A percentile compares a stretch with the other conserved stretches of the same genome.
phyloP scores from a whole-genome alignment of 2,888 invertebrate species.

The Tinea pellionella region DNA sequence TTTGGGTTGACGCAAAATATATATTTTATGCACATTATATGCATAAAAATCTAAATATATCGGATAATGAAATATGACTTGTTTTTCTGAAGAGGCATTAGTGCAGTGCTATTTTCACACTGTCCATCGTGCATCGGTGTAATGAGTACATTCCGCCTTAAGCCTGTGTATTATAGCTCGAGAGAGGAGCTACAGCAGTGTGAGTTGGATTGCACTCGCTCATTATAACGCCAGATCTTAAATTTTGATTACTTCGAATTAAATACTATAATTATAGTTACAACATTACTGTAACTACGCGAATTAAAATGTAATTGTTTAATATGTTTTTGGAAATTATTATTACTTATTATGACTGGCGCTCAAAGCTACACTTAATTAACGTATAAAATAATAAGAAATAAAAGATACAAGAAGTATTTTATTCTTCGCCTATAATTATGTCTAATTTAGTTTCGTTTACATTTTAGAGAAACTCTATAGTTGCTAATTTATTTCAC shows the following conservation, averaged over 20 bases:
- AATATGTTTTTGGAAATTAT: neutral
- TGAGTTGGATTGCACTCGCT: neutral
- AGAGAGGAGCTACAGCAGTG: neutral
- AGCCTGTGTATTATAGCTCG: neutral
- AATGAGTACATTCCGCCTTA: conserved; percentile 10
- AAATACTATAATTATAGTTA: neutral
- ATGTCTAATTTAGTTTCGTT: no score
- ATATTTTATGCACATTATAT: no score
- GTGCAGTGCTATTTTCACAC: conserved; percentile 7
- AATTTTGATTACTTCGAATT: neutral
- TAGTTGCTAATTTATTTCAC: no score
- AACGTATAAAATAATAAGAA: no score
- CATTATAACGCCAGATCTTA: neutral
- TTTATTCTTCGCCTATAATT: no score
- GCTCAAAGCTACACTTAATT: no score
- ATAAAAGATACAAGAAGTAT: no score
- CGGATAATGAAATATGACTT: conserved; percentile 6
- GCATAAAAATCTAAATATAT: no score
- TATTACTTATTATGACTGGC: neutral
- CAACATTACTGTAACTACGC: neutral
- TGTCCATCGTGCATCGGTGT: conserved; percentile 3
- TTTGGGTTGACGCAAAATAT: no score
- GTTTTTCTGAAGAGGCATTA: neutral
- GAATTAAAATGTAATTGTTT: neutral
- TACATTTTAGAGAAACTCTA: no score